phyloP scores from a whole-genome alignment of 35 echinoderm and acorn worm genomes.

The Hemicentrotus pulcherrimus region DNA sequence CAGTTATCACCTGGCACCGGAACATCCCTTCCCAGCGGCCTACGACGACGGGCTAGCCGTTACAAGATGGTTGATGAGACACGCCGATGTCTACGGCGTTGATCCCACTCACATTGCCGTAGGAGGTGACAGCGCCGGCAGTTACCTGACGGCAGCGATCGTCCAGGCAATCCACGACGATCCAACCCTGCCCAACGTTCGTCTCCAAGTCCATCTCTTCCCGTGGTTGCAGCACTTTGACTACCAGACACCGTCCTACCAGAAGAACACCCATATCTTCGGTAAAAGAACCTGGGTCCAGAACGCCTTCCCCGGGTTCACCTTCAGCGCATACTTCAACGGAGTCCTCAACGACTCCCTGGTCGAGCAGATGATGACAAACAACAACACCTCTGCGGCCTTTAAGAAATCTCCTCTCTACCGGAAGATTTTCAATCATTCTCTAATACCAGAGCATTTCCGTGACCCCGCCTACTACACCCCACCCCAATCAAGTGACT shows the following conservation, averaged over 20 bases:
- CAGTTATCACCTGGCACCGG: constrained; percentile 65
- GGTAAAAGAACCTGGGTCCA: not conserved
- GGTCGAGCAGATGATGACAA: not conserved
- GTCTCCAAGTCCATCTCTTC: constrained; percentile 51
- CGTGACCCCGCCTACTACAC: constrained; percentile 16
- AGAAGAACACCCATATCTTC: constrained; percentile 24
- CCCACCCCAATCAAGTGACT: not conserved
- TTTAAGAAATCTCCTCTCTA: constrained; percentile 4
- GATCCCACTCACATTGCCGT: constrained; percentile 52
- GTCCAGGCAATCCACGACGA: constrained; percentile 46
- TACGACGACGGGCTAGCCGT: constrained; percentile 54
- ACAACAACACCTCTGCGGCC: constrained; percentile 24
- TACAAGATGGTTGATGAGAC: constrained; percentile 49
- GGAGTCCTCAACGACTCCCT: constrained; percentile 33
- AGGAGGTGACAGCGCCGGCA: constrained; percentile 63
- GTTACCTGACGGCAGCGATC: constrained; percentile 60
- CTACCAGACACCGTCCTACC: constrained; percentile 62
- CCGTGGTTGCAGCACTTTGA: constrained; percentile 63
- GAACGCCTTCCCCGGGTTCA: not conserved
- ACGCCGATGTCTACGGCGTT: constrained; percentile 50
- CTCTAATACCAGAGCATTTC: constrained; percentile 22
- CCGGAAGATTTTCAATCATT: constrained; percentile 16
- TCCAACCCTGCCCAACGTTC: constrained; percentile 10
- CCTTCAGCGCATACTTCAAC: constrained; percentile 22
- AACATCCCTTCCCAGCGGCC: constrained; percentile 65